Conservation (phyloP, 2,113 vertebrate species). For the Bambusicola thoracicus region DNA sequence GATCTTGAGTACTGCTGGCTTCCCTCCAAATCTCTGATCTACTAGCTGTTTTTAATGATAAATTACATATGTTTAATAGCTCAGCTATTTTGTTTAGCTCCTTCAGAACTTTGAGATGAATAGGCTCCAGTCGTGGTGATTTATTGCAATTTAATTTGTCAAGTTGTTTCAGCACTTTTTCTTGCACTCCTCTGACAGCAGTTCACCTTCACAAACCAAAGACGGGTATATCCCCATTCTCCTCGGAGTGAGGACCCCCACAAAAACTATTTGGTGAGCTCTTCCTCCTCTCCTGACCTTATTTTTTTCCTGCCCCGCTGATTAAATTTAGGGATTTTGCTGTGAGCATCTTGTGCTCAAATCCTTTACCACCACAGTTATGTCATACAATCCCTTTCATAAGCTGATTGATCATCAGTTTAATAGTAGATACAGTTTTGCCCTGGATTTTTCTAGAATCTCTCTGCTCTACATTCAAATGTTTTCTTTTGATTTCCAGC, state of each 20-base stretch:
- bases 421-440: conserved; percentile 1
- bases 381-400: background rate
- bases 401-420: background rate
- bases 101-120: conserved; percentile 75
- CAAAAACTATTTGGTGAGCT: conserved; percentile 30
- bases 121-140: conserved; percentile 76
- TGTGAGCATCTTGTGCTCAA: background rate
- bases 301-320: conserved; percentile 37
- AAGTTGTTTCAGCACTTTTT: conserved; percentile 72
- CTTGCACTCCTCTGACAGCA: conserved; percentile 50
- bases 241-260: background rate
- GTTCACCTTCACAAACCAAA: conserved; percentile 71
- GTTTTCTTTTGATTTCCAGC: background rate
- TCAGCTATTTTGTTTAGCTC: conserved; percentile 78
- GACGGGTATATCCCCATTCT: conserved; percentile 63
- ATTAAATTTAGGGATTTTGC: conserved; percentile 48
- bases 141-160: conserved; percentile 81
- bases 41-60: conserved; percentile 73
- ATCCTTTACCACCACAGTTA: background rate
- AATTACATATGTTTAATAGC: conserved; percentile 76
- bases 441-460: conserved; percentile 10
- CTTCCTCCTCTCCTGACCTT: conserved; percentile 40
- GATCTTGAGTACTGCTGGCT: conserved; percentile 51
- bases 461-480: background rate
- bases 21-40: conserved; percentile 65